Evolutionary conservation across 2,797 vertebrate genomes (phyloP).

Genomic region (Enteromius thamalakanensis): DNA sequence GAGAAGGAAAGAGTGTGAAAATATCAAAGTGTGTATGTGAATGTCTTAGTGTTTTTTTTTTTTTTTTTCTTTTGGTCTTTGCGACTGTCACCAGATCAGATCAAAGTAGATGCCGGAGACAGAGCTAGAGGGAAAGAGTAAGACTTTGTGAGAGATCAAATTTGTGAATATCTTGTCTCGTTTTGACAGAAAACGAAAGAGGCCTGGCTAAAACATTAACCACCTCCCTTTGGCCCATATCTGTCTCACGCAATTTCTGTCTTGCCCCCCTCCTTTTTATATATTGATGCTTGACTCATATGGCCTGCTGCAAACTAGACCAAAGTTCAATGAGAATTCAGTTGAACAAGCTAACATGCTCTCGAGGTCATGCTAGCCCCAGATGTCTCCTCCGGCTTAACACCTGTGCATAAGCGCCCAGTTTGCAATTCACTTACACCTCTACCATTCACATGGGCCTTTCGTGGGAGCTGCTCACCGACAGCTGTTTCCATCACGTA

Average conservation of each 20-base stretch:
- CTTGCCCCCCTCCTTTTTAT: slow-evolving; percentile 6
- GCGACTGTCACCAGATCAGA: slow-evolving; percentile 49
- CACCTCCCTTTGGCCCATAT: slow-evolving; percentile 32
- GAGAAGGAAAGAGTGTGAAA: slow-evolving; percentile 9
- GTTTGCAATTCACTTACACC: slow-evolving; percentile 21
- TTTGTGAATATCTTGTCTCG: slow-evolving; percentile 38
- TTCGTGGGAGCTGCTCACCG: slow-evolving; percentile 16
- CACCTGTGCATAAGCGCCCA: slow-evolving; percentile 43
- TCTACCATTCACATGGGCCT: slow-evolving; percentile 19
- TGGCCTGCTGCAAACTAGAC: slow-evolving; percentile 49
- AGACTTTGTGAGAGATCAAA: slow-evolving; percentile 35
- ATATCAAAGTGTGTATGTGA: slow-evolving; percentile 22
- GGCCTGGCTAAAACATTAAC: slow-evolving; percentile 25
- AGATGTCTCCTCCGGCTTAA: slow-evolving; percentile 39
- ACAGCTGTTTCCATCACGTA: slow-evolving; percentile 44
- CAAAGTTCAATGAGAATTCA: slow-evolving; percentile 48
- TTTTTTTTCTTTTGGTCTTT: background rate
- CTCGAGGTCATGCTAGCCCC: slow-evolving; percentile 26
- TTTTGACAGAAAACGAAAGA: slow-evolving; percentile 32
- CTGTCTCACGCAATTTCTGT: slow-evolving; percentile 34
- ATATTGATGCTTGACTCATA: slow-evolving; percentile 10
- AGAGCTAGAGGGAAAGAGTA: slow-evolving; percentile 22
- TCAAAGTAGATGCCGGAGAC: slow-evolving; percentile 50
- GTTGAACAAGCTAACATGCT: slow-evolving; percentile 27
- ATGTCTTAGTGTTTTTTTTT: slow-evolving; percentile 7